phyloP scores from a whole-genome alignment of 2,113 vertebrate genomes.

The Anguilla japonica region DNA sequence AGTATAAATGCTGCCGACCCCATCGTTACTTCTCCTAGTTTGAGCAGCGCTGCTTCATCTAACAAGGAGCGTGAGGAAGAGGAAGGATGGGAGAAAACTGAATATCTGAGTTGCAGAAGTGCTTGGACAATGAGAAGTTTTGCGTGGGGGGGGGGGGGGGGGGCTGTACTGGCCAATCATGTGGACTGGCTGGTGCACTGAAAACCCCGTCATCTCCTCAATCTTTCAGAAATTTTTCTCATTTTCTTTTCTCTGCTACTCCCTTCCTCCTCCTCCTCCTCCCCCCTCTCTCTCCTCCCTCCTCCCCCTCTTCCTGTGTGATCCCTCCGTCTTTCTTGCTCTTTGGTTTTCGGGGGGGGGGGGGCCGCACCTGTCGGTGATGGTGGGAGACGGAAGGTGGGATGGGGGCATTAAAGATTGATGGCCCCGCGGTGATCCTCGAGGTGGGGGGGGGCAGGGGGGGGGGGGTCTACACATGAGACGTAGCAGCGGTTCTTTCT shows the following conservation, averaged over 20 bases:
- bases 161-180: conserved; percentile 69
- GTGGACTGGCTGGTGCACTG: conserved; percentile 61
- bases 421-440: conserved; percentile 47
- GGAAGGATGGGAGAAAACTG: conserved; percentile 31
- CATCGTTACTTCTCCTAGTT: conserved; percentile 28
- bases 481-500: not conserved
- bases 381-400: conserved; percentile 49
- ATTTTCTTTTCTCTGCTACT: conserved; percentile 38
- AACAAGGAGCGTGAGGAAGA: not conserved
- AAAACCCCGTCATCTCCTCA: conserved; percentile 67
- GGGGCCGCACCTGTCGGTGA: conserved; percentile 48
- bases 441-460: no score
- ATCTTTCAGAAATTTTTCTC: conserved; percentile 70
- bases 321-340: conserved; percentile 37
- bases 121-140: conserved; percentile 14
- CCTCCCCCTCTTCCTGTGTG: conserved; percentile 38
- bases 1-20: conserved; percentile 31
- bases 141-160: conserved; percentile 47
- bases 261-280: conserved; percentile 32
- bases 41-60: not conserved
- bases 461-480: conserved; percentile 26
- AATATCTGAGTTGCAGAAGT: conserved; percentile 16
- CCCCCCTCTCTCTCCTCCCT: conserved; percentile 34
- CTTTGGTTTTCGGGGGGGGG: no score
- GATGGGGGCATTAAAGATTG: conserved; percentile 65